Percentiles rank a stretch among this genome's conserved stretches.
Evolutionary conservation across 2,113 vertebrate genomes (phyloP).

Genomic region (Pituophis catenifer): DNA sequence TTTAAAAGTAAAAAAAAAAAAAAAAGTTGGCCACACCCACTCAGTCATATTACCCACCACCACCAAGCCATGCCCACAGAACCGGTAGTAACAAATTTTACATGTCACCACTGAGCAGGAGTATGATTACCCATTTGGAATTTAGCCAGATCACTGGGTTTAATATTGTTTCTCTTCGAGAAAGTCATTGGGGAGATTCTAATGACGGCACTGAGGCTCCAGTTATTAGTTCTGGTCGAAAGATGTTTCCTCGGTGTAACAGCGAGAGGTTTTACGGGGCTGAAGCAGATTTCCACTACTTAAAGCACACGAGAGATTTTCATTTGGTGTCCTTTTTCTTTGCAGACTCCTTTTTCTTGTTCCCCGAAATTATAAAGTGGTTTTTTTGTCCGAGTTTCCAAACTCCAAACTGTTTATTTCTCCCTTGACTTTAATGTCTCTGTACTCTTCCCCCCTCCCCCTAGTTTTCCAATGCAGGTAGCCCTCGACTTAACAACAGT

Average conservation of each 20-base stretch:
- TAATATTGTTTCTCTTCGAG: background rate
- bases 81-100: no score
- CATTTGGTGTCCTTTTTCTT: background rate
- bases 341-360: background rate
- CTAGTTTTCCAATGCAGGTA: background rate
- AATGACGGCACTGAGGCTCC: background rate
- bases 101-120: background rate
- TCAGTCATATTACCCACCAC: no score
- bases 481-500: no score
- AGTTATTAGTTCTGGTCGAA: slow-evolving; percentile 4
- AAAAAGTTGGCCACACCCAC: no score
- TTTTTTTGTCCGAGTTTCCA: background rate
- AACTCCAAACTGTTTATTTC: background rate
- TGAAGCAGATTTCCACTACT: background rate
- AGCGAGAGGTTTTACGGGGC: background rate
- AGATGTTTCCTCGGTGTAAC: background rate
- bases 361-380: background rate
- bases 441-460: rapidly evolving
- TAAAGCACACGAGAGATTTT: background rate
- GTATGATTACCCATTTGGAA: slow-evolving; percentile 37
- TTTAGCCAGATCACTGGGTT: slow-evolving; percentile 12
- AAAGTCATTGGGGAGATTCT: background rate
- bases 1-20: no score
- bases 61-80: no score
- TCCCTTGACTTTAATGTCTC: background rate